Evolutionary conservation across 2,797 vertebrate species (phyloP), one percentile per base, ranked within the genome.

Genomic region (Eospalax fontanierii): DNA sequence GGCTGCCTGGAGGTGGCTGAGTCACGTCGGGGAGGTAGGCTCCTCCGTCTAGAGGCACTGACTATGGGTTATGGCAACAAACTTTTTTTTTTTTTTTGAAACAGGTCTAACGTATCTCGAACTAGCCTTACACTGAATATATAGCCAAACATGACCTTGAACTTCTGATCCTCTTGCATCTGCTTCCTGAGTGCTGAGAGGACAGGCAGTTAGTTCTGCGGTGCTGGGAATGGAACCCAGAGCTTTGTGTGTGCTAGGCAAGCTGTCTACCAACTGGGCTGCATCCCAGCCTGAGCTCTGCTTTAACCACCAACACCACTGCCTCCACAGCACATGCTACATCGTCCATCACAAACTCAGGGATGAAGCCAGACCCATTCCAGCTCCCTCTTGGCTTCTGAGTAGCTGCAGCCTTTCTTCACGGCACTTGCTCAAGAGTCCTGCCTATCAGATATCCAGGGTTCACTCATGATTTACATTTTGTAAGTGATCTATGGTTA

Each of bases 1-100:
- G 18, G 12, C 4, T 22, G 40, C 46, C 2, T 43, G 21, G 46
- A 73, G 28, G n/a, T 40, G 40, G 43, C 54, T 22, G 43, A 71
- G n/a, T 19, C 14, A 1, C 18, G 6, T 6, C 1, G 2, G 6
- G 26, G 26, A 50, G 5, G 2, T 54, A 12, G 11, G 28, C 18
- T 2, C 22, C 11, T 46, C 63, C 30, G 33, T 22, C 35, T 38
- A 43, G 26, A 59, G 24, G 2, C 28, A 8, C 5, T 6, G n/a
- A 63, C 1, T n/a, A 28, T 28, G 43, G 57, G 4, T 16, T 71
- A 71, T 71, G 83, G 15, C 46, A 12, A 46, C n/a, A 35, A 71
- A 66, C 46, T 54, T 38, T 24, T 35, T 54, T 40, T 68, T 3
- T 38, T 85, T 22, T 54, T 35, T 85, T 57, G 6, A 59, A 22